These are phyloP conservation scores for Pangasianodon gigas DNA, from an alignment of 2,113 vertebrate species.

Conservation along the genomic window DNA sequence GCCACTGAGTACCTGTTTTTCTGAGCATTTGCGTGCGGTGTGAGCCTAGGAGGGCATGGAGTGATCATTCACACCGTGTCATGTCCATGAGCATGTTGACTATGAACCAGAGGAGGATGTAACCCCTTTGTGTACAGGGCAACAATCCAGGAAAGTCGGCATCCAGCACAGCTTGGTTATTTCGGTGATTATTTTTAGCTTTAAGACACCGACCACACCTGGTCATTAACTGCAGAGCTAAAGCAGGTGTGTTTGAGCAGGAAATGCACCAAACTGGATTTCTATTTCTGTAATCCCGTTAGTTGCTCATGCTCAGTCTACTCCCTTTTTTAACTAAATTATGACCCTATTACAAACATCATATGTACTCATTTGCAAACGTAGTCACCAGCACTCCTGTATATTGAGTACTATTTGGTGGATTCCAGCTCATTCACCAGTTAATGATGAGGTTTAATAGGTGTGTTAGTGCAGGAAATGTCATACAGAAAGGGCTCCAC, in stretches of 20 bases:
- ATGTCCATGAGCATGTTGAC: background rate
- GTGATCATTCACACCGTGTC: background rate
- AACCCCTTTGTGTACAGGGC: background rate
- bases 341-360: background rate
- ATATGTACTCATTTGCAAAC: background rate
- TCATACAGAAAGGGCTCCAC: background rate
- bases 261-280: background rate
- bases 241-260: slow-evolving; percentile 1
- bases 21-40: background rate
- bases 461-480: background rate
- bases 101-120: slow-evolving; percentile 4
- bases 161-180: background rate
- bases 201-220: background rate
- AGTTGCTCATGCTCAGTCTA: background rate
- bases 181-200: background rate
- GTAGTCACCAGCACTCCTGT: background rate
- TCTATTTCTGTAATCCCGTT: background rate
- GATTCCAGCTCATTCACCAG: background rate
- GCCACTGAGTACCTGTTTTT: background rate
- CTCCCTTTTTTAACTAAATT: background rate
- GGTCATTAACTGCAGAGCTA: background rate
- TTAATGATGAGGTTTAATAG: background rate
- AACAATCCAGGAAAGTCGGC: background rate
- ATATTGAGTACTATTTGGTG: background rate
- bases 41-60: background rate